These are phyloP conservation scores for Pempheris klunzingeri DNA, from an alignment of 2,797 vertebrate species.

Conservation along the genomic window DNA sequence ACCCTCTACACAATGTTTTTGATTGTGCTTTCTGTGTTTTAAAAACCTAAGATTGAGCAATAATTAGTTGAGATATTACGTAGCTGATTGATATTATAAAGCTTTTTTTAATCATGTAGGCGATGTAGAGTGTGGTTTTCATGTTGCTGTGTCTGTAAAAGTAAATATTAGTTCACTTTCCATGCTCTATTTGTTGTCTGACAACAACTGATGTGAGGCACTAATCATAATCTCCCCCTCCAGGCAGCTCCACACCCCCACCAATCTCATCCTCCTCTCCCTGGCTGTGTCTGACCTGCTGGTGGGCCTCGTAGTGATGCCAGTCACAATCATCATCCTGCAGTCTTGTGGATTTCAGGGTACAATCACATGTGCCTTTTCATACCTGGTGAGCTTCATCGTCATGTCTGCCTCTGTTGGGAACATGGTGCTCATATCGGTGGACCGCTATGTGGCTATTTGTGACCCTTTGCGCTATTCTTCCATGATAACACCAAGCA, in stretches of 20 bases:
- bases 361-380: slow-evolving; percentile 67
- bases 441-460: slow-evolving; percentile 12
- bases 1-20: background rate
- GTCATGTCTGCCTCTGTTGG: slow-evolving; percentile 66
- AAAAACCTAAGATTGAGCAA: background rate
- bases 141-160: background rate
- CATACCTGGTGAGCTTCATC: slow-evolving; percentile 66
- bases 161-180: background rate
- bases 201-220: background rate
- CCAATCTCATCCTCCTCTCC: slow-evolving; percentile 83
- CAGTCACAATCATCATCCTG: slow-evolving; percentile 60
- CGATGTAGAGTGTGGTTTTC: no score
- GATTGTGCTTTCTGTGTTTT: background rate
- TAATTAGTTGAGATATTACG: no score
- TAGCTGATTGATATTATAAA: no score
- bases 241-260: slow-evolving; percentile 80
- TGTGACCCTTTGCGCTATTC: slow-evolving; percentile 41
- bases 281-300: slow-evolving; percentile 81
- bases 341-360: slow-evolving; percentile 78
- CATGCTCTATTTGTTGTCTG: background rate
- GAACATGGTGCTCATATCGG: slow-evolving; percentile 13
- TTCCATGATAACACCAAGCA: slow-evolving; percentile 36
- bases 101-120: no score
- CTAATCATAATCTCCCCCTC: slow-evolving; percentile 17
- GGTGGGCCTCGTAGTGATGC: slow-evolving; percentile 79